Conservation (phyloP, 2,113 vertebrate genomes). For the Oostethus manadensis region DNA sequence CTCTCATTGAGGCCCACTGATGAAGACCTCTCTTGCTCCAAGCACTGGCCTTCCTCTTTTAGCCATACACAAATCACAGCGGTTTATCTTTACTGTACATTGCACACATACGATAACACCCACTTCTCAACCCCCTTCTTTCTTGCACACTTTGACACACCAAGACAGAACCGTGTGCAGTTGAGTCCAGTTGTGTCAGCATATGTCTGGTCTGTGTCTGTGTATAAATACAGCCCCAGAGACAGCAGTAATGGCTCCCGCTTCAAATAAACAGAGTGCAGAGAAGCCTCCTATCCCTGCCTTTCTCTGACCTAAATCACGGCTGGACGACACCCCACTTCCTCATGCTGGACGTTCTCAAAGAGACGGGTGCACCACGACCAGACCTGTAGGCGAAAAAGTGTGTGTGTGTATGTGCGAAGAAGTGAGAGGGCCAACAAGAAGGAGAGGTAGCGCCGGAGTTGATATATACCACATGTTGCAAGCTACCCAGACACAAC, state of each 20-base stretch:
- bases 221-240: conserved; percentile 68
- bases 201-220: conserved; percentile 66
- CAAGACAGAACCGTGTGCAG: conserved; percentile 18
- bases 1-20: conserved; percentile 37
- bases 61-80: conserved; percentile 58
- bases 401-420: conserved; percentile 25
- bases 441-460: conserved; percentile 18
- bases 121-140: conserved; percentile 43
- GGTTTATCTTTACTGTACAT: conserved; percentile 63
- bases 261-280: conserved; percentile 76
- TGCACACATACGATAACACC: conserved; percentile 49
- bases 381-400: conserved; percentile 27
- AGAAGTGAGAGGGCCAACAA: conserved; percentile 32
- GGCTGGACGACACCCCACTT: conserved; percentile 65
- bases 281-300: conserved; percentile 60
- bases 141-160: conserved; percentile 18
- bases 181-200: conserved; percentile 47
- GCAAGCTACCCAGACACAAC: conserved; percentile 62
- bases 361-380: conserved; percentile 31
- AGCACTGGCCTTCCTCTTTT: conserved; percentile 45
- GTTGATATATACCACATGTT: conserved; percentile 64
- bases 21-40: conserved; percentile 35
- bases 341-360: conserved; percentile 60
- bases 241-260: conserved; percentile 74
- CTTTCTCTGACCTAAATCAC: conserved; percentile 71